Evolutionary conservation across 2,113 vertebrate genomes (phyloP).

Genomic region (Brienomyrus brachyistius): DNA sequence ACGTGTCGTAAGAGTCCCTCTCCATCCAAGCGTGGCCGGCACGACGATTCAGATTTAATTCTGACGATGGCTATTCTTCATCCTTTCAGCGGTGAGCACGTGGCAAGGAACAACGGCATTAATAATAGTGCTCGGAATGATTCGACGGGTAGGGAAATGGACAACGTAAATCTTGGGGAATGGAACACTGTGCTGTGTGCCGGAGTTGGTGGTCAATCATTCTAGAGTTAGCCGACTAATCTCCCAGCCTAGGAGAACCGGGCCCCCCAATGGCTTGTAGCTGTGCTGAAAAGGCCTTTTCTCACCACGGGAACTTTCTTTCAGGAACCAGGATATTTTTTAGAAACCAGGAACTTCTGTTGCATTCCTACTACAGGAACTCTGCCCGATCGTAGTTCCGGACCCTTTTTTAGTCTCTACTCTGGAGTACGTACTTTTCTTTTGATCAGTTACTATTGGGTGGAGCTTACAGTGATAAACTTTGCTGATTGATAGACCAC

Average conservation of each 20-base stretch:
- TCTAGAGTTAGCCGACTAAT: conserved; percentile 26
- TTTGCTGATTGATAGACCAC: neutral
- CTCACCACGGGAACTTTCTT: neutral
- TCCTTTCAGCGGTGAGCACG: neutral
- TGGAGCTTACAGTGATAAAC: neutral
- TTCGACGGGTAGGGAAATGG: neutral
- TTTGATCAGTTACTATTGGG: neutral
- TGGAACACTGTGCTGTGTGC: neutral
- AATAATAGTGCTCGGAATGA: neutral
- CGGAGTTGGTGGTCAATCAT: conserved; percentile 18
- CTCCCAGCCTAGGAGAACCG: conserved; percentile 22
- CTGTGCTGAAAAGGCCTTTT: conserved; percentile 1
- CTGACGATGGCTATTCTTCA: neutral
- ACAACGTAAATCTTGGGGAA: conserved; percentile 14
- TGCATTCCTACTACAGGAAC: neutral
- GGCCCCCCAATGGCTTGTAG: conserved; percentile 8
- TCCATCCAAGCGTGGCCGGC: neutral
- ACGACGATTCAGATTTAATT: neutral
- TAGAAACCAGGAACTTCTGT: neutral
- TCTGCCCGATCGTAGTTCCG: neutral
- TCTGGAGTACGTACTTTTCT: neutral
- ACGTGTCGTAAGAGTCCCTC: neutral
- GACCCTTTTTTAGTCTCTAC: neutral
- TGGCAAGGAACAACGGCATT: neutral
- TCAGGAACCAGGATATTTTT: neutral